These are phyloP conservation scores for Poliocrania exsul DNA, from an alignment of 2,797 vertebrate species.

Conservation along the genomic window DNA sequence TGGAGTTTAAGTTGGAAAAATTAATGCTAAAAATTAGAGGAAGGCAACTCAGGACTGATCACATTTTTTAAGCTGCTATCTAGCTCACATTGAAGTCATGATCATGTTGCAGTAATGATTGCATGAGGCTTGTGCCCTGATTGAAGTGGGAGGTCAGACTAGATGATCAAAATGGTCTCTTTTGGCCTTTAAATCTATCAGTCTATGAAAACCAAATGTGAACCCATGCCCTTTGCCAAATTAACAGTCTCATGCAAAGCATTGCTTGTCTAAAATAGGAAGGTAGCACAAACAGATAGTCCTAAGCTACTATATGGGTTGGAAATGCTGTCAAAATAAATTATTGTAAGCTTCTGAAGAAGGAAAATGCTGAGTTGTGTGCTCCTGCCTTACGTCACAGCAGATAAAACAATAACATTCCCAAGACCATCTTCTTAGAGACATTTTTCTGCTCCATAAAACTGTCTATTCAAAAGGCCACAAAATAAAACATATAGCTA, in stretches of 20 bases:
- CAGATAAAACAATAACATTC: background rate
- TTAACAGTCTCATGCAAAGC: conserved; percentile 53
- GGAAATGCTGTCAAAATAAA: conserved; percentile 52
- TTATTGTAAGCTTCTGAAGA: conserved; percentile 7
- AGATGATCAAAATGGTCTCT: conserved; percentile 48
- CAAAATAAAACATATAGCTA: background rate
- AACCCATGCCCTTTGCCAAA: conserved; percentile 59
- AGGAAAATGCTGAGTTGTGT: background rate
- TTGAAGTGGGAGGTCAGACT: conserved; percentile 44
- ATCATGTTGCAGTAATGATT: background rate
- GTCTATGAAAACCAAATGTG: conserved; percentile 68
- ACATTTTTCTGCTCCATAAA: background rate
- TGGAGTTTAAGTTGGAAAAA: background rate
- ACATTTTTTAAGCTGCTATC: background rate
- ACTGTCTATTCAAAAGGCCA: background rate
- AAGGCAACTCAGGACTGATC: background rate
- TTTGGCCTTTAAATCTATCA: conserved; percentile 57
- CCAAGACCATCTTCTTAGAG: background rate
- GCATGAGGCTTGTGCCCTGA: conserved; percentile 23
- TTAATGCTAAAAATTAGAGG: background rate
- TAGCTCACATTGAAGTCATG: background rate
- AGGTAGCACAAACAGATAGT: conserved; percentile 43
- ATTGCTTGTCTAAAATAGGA: conserved; percentile 18
- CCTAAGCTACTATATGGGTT: conserved; percentile 6
- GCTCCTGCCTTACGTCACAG: background rate